Evolutionary conservation across 2,888 invertebrate genomes (phyloP), one percentile per base, ranked within the genome.

Genomic region (Melanophora roralis): DNA sequence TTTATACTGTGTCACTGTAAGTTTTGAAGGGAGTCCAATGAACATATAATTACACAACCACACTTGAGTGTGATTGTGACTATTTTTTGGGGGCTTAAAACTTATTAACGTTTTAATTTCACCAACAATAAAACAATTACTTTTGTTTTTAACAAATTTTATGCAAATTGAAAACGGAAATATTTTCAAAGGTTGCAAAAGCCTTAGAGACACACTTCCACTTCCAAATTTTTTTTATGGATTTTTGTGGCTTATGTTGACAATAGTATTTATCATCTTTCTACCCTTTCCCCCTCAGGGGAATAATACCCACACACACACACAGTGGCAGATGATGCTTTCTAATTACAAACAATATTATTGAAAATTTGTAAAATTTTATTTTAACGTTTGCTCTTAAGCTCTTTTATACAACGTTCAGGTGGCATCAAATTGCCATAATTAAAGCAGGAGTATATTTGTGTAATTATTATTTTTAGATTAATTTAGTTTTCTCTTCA

Each of bases 141-240:
- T 59, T 65, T 72, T 75, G 71, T 55, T 75, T 71, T 62, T 83
- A 86, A 84, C 85, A 85, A 86, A 87, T 86, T 87, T 87, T 89
- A 89, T 89, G 89, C 86, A 89, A 89, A 89, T 89, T 87, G 86
- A 84, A 85, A 87, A 85, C 86, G 89, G 88, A 89, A 89, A 87
- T 88, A 86, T 85, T 86, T 85, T 84, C 84, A 84, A 86, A 86
- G 85, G 67, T 51, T 40, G 40, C 51, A 51, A 51, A 51, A 64
- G n/a, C 23, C 7, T 71, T 36, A 81, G 32, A 43, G 77, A 75
- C 62, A 68, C 82, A 82, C 53, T 81, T 79, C 73, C 75, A 83
- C 75, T 53, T 45, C 36, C 82, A 81, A 81, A 81, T 78, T 60
- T 36, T n/a, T 55, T 74, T 62, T 51, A 19, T 45, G 19, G 7